Evolutionary conservation across 2,888 invertebrate genomes (phyloP).

Genomic region (Pandemis cinnamomeana): DNA sequence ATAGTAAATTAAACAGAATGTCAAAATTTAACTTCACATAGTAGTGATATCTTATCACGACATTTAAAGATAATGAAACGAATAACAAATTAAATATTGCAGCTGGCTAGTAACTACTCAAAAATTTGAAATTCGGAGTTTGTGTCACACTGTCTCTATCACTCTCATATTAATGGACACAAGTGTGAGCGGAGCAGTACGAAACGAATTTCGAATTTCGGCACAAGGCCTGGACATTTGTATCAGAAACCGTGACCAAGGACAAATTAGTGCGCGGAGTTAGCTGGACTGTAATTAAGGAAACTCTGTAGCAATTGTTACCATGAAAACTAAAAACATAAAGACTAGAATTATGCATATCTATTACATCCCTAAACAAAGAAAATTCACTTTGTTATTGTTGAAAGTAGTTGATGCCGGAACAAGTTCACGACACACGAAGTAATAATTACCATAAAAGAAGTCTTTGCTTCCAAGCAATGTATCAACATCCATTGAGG

Average conservation of each 20-base stretch:
- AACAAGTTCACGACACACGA: slow-evolving; percentile 35
- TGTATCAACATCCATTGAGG: slow-evolving; percentile 79
- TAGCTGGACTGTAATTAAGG: neutral
- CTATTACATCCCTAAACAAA: neutral
- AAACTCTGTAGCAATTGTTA: neutral
- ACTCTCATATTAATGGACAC: no score
- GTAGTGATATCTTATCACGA: slow-evolving; percentile 20
- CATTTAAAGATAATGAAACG: slow-evolving; percentile 19
- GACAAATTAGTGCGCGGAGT: slow-evolving; percentile 53
- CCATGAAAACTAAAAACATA: neutral
- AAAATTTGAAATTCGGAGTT: no score
- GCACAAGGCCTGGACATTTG: no score
- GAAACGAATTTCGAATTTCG: no score
- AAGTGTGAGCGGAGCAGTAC: no score
- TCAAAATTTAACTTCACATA: neutral
- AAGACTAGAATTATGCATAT: neutral
- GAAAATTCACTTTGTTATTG: slow-evolving; percentile 25
- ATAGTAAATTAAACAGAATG: neutral
- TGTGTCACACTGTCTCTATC: no score
- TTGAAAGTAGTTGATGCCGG: slow-evolving; percentile 51
- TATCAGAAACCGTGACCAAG: slow-evolving; percentile 61
- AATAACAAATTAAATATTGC: slow-evolving; percentile 14
- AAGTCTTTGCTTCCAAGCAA: slow-evolving; percentile 69
- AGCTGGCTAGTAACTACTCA: neutral
- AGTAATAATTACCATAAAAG: slow-evolving; percentile 68